phyloP scores from a whole-genome alignment of 2,888 invertebrate genomes.

The Liodrosophila aerea region DNA sequence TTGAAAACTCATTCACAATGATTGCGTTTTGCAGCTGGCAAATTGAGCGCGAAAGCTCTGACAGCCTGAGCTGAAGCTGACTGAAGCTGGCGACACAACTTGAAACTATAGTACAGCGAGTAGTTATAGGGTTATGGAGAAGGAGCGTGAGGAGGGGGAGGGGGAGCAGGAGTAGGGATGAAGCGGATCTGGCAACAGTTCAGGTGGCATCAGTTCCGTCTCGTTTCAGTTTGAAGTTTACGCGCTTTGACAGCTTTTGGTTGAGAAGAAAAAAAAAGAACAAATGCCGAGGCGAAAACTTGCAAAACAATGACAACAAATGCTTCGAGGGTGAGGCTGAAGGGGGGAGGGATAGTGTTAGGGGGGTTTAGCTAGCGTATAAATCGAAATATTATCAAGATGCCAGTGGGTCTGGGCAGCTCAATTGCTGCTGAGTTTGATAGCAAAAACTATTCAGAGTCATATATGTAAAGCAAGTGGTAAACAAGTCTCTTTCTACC shows the following conservation, averaged over 20 bases:
- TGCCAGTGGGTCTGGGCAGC: constrained; percentile 63
- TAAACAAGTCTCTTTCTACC: too few species aligned
- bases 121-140: too few species aligned
- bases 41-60: constrained; percentile 74
- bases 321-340: not conserved
- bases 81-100: not conserved
- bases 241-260: constrained; percentile 67
- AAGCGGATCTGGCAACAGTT: constrained; percentile 12
- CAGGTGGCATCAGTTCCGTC: constrained; percentile 76
- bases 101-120: too few species aligned
- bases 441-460: constrained; percentile 19
- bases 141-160: not conserved
- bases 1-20: constrained; percentile 60
- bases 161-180: constrained; percentile 3
- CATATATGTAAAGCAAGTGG: constrained; percentile 41
- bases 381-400: constrained; percentile 78
- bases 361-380: constrained; percentile 35
- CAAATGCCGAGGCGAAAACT: constrained; percentile 46
- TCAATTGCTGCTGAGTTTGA: constrained; percentile 31
- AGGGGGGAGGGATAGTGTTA: not conserved
- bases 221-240: constrained; percentile 77
- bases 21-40: constrained; percentile 58
- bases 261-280: constrained; percentile 16
- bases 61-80: constrained; percentile 41
- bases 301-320: constrained; percentile 45